Percentiles rank a stretch among this genome's conserved stretches.
Evolutionary conservation across 2,797 vertebrate species (phyloP).

Genomic region (Cryptoblepharus egeriae): DNA sequence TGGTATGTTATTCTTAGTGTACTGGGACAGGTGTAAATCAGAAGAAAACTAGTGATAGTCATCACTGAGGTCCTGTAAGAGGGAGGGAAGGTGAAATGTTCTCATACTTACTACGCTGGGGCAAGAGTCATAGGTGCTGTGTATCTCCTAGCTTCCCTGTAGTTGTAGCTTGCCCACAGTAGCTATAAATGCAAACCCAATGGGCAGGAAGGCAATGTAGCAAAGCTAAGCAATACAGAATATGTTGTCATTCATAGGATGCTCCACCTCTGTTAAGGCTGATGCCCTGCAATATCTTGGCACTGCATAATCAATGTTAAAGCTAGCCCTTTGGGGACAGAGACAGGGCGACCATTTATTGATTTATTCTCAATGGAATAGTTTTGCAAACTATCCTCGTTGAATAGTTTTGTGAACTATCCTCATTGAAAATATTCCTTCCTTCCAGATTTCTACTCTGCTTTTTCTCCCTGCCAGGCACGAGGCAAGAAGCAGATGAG

Average conservation of each 20-base stretch:
- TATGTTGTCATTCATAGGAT: neutral
- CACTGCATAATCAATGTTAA: neutral
- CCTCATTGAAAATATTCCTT: too few species aligned
- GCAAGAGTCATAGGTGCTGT: too few species aligned
- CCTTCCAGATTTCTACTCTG: too few species aligned
- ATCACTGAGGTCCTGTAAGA: neutral
- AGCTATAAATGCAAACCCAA: neutral
- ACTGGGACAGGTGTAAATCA: neutral
- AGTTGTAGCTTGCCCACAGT: neutral
- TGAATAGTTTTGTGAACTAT: too few species aligned
- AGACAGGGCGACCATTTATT: too few species aligned
- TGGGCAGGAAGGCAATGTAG: neutral
- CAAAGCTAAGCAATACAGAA: neutral
- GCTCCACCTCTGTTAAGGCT: neutral
- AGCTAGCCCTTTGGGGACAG: neutral
- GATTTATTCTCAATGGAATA: too few species aligned
- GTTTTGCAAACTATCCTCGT: too few species aligned
- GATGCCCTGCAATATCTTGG: neutral
- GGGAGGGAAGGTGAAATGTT: neutral
- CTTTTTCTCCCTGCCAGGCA: neutral
- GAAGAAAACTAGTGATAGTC: neutral
- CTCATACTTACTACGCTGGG: neutral
- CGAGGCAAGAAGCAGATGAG: too few species aligned
- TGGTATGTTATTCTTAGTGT: neutral
- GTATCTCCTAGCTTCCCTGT: neutral